Percentiles rank a stretch among this genome's conserved stretches.
phyloP scores from a whole-genome alignment of 2,113 vertebrate species.

The Morone chrysops region DNA sequence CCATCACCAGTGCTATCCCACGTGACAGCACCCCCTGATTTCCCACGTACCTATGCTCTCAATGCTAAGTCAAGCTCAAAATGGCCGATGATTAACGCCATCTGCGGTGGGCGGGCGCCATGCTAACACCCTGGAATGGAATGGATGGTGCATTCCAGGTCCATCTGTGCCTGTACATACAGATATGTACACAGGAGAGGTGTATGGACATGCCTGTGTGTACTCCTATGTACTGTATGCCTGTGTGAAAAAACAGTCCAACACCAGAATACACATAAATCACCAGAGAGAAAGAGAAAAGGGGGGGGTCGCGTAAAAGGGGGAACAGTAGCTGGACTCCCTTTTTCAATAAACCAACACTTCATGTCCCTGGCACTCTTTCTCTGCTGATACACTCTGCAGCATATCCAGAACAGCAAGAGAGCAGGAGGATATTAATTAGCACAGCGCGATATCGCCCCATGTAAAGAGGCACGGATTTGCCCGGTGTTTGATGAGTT shows the following conservation, averaged over 20 bases:
- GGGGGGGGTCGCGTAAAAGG: slow-evolving; percentile 5
- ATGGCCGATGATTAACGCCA: slow-evolving; percentile 70
- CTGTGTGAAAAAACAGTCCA: slow-evolving; percentile 4
- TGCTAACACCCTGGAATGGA: slow-evolving; percentile 49
- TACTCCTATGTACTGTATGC: not conserved
- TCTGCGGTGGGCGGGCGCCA: slow-evolving; percentile 64
- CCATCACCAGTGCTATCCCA: slow-evolving; percentile 13
- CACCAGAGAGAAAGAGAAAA: not conserved
- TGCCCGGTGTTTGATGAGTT: slow-evolving; percentile 38
- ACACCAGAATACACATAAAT: slow-evolving; percentile 21
- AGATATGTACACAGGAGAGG: slow-evolving; percentile 43
- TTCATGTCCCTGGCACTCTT: slow-evolving; percentile 54
- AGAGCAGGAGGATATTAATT: slow-evolving; percentile 70
- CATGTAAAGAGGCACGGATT: slow-evolving; percentile 13
- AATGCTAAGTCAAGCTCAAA: slow-evolving; percentile 47
- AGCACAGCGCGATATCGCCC: slow-evolving; percentile 41
- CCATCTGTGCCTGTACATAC: slow-evolving; percentile 58
- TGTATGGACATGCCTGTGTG: not conserved
- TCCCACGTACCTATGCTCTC: slow-evolving; percentile 1
- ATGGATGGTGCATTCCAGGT: slow-evolving; percentile 52
- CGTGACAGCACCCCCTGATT: slow-evolving; percentile 14
- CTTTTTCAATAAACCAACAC: slow-evolving; percentile 53
- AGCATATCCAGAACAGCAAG: slow-evolving; percentile 58
- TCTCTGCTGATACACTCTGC: slow-evolving; percentile 49
- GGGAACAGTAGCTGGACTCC: not conserved